These are phyloP conservation scores for Xenopus petersii DNA, from an alignment of 2,797 vertebrate species.

Conservation along the genomic window DNA sequence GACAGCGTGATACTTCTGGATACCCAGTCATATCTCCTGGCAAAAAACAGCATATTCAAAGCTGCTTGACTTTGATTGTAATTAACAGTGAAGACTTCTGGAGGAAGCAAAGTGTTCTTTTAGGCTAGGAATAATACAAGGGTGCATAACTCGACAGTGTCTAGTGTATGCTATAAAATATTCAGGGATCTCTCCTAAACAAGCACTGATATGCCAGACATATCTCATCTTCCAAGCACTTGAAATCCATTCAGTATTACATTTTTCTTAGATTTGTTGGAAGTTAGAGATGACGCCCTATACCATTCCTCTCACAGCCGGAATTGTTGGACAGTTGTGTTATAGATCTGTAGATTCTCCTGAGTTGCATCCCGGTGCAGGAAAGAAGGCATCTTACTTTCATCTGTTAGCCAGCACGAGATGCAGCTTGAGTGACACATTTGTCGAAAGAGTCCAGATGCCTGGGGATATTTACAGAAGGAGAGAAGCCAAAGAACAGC, in stretches of 20 bases:
- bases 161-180: constrained; percentile 7
- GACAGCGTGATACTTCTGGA: constrained; percentile 15
- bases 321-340: background rate
- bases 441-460: background rate
- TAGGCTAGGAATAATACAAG: constrained; percentile 1
- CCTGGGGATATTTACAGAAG: background rate
- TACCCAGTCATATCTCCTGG: constrained; percentile 9
- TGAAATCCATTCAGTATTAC: background rate
- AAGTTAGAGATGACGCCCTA: background rate
- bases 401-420: background rate
- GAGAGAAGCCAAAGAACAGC: too few relatives aligned
- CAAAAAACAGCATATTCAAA: constrained; percentile 6
- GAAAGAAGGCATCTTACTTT: background rate
- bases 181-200: background rate
- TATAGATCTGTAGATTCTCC: background rate
- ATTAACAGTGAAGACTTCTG: constrained; percentile 21
- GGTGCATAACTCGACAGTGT: background rate
- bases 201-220: background rate
- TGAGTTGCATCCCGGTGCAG: background rate
- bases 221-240: background rate
- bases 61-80: constrained; percentile 10
- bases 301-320: background rate
- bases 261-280: background rate
- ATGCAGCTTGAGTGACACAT: background rate
- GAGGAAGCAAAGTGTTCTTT: constrained; percentile 16